Conservation (phyloP, 2,888 invertebrate genomes). For the Tillus elongatus region DNA sequence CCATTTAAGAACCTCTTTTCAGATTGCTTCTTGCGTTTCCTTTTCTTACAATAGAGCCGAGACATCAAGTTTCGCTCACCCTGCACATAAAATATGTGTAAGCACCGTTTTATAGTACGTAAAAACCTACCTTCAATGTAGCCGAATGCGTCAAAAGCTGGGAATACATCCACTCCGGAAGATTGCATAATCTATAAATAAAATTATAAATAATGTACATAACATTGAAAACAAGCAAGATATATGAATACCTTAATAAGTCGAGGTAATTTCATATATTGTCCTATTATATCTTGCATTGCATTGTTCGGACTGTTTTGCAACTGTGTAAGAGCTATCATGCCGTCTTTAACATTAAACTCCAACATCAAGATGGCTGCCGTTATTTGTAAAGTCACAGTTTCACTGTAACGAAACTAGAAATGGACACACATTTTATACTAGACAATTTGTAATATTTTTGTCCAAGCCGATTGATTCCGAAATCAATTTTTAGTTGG, state of each 20-base stretch:
- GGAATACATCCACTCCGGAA: conserved; percentile 1
- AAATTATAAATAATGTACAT: no score
- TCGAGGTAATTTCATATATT: conserved; percentile 50
- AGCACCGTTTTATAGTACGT: not conserved
- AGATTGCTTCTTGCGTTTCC: no score
- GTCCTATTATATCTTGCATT: conserved; percentile 50
- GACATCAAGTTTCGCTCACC: no score
- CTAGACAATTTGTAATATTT: not conserved
- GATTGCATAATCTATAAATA: conserved; percentile 7
- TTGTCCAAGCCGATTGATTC: not conserved
- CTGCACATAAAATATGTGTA: conserved; percentile 3
- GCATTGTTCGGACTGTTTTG: conserved; percentile 57
- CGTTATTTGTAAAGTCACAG: conserved; percentile 47
- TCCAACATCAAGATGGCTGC: conserved; percentile 50
- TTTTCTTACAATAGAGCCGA: no score
- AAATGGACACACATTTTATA: not conserved
- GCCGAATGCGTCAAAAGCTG: conserved; percentile 45
- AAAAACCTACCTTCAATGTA: conserved; percentile 50
- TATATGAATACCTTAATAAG: conserved; percentile 48
- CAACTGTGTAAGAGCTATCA: conserved; percentile 41
- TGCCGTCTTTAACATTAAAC: conserved; percentile 44
- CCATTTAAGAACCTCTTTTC: no score
- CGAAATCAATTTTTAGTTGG: no score
- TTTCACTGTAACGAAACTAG: conserved; percentile 38
- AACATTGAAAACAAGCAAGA: no score